Evolutionary conservation across 2,797 vertebrate genomes (phyloP).

Genomic region (Phalanger gymnotis): DNA sequence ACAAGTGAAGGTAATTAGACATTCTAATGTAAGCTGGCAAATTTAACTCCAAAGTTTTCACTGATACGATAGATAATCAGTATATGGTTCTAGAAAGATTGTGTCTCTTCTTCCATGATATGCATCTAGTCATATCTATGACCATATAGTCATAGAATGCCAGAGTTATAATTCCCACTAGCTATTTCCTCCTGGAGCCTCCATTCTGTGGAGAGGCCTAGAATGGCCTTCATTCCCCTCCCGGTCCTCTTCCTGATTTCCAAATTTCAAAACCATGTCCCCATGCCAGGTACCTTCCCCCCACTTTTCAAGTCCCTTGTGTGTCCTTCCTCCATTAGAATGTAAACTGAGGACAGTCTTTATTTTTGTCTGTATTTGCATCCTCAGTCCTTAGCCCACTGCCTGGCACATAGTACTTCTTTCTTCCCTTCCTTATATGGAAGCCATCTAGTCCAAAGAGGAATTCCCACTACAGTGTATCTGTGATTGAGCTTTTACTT

Average conservation of each 20-base stretch:
- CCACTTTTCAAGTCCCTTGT: background rate
- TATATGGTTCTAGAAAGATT: constrained; percentile 66
- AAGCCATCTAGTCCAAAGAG: background rate
- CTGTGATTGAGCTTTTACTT: background rate
- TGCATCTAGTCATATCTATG: constrained; percentile 69
- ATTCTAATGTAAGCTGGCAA: background rate
- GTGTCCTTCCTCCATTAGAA: background rate
- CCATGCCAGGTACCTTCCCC: background rate
- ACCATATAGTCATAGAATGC: constrained; percentile 68
- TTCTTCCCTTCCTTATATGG: background rate
- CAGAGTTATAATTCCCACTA: constrained; percentile 57
- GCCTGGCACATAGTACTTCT: background rate
- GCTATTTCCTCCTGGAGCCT: constrained; percentile 50
- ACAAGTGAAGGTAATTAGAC: background rate
- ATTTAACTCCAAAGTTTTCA: constrained; percentile 15
- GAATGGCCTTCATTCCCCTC: background rate
- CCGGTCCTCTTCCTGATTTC: background rate
- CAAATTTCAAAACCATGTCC: background rate
- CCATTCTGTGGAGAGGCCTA: background rate
- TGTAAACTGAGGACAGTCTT: background rate
- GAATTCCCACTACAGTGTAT: background rate
- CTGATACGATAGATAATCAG: constrained; percentile 73
- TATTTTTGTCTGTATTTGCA: background rate
- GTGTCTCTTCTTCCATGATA: constrained; percentile 68
- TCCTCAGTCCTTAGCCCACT: background rate